Conservation (phyloP, 2,888 invertebrate species). For the Psylliodes chrysocephalus region DNA sequence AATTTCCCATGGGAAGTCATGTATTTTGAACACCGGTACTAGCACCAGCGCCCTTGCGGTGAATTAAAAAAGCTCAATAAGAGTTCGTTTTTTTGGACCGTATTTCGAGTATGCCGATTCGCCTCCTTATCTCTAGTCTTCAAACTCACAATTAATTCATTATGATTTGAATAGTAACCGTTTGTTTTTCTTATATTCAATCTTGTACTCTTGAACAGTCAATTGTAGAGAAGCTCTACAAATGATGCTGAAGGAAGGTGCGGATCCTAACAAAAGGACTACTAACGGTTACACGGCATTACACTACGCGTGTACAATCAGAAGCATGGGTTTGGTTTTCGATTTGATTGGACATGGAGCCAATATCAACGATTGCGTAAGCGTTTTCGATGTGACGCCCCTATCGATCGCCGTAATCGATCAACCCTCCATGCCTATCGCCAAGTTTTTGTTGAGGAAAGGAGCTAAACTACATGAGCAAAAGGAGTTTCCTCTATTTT, state of each 20-base stretch:
- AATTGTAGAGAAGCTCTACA: slow-evolving; percentile 30
- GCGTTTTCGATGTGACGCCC: slow-evolving; percentile 52
- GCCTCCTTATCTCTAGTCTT: no score
- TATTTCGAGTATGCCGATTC: no score
- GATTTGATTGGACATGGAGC: slow-evolving; percentile 45
- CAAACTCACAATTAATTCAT: no score
- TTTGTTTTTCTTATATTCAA: no score
- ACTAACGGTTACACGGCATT: slow-evolving; percentile 44
- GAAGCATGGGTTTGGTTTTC: slow-evolving; percentile 36
- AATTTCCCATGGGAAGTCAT: no score
- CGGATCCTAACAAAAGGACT: slow-evolving; percentile 43
- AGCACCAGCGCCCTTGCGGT: no score
- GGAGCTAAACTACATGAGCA: slow-evolving; percentile 43
- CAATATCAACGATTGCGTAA: slow-evolving; percentile 38
- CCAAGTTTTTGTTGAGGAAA: slow-evolving; percentile 42
- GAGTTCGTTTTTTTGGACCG: no score
- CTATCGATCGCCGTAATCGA: slow-evolving; percentile 44
- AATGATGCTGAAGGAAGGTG: slow-evolving; percentile 43
- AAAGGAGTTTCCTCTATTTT: slow-evolving; percentile 38
- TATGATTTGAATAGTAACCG: no score
- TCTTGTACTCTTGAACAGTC: neutral
- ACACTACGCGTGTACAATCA: slow-evolving; percentile 41
- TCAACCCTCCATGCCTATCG: slow-evolving; percentile 39
- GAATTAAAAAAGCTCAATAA: no score
- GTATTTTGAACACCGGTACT: no score